Conservation (phyloP, 2,113 vertebrate genomes). For the Nannospalax galili region DNA sequence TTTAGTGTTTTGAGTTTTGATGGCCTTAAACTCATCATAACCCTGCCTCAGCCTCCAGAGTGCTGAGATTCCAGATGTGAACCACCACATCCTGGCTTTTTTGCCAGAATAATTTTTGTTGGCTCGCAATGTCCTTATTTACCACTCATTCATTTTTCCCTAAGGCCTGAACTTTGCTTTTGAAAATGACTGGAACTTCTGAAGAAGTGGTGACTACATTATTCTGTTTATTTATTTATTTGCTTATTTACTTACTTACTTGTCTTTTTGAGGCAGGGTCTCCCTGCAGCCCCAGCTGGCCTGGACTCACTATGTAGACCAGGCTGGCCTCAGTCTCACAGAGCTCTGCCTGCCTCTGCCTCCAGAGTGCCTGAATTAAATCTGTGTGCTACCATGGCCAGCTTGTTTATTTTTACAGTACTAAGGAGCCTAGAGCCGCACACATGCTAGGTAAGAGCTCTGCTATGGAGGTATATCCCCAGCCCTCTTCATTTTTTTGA, state of each 20-base stretch:
- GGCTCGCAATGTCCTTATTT: not conserved
- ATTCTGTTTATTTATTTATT: not conserved
- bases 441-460: not conserved
- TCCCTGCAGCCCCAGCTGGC: no score
- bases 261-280: no score
- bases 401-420: not conserved
- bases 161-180: not conserved
- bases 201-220: conserved; percentile 9
- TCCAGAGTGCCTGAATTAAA: no score
- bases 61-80: not conserved
- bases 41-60: not conserved
- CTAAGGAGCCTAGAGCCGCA: not conserved
- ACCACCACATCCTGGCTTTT: not conserved
- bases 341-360: no score
- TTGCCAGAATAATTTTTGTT: conserved; percentile 5
- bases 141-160: not conserved
- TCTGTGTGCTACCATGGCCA: no score
- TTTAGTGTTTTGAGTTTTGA: not conserved
- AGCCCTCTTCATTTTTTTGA: not conserved
- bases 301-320: no score
- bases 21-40: not conserved
- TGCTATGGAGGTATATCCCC: not conserved
- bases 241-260: no score
- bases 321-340: no score
- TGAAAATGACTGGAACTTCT: conserved; percentile 46